These are phyloP conservation scores for Amphiprion percula DNA, from an alignment of 2,113 vertebrate species.

Conservation along the genomic window DNA sequence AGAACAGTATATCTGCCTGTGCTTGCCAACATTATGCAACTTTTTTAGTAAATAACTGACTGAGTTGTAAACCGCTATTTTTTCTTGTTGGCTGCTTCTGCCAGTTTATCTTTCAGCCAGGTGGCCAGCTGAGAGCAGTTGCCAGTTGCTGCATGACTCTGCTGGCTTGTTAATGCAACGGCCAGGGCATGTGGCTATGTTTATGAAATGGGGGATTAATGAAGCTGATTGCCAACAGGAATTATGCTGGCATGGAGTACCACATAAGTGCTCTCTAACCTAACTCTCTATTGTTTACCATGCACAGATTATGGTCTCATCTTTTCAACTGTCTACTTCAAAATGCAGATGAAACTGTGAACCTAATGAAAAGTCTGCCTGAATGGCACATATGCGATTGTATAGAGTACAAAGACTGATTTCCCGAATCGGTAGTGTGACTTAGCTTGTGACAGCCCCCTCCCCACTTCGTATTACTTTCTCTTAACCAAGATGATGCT, in stretches of 20 bases:
- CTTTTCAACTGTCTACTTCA: constrained; percentile 14
- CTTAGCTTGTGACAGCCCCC: neutral
- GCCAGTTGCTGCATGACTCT: constrained; percentile 36
- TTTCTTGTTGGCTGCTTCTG: constrained; percentile 37
- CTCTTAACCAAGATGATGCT: constrained; percentile 26
- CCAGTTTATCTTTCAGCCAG: constrained; percentile 39
- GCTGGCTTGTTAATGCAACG: constrained; percentile 25
- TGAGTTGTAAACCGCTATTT: constrained; percentile 5
- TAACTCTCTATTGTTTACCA: constrained; percentile 1
- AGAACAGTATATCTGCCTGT: neutral
- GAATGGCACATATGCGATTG: constrained; percentile 4
- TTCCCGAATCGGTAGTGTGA: constrained; percentile 3
- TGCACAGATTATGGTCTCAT: neutral
- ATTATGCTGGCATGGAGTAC: constrained; percentile 20
- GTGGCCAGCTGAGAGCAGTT: constrained; percentile 31
- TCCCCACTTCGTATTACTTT: constrained; percentile 34
- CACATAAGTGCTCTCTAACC: neutral
- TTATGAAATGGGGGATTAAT: constrained; percentile 34
- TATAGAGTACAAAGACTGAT: neutral
- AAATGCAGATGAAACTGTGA: constrained; percentile 19
- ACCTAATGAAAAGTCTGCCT: constrained; percentile 13
- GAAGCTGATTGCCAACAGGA: constrained; percentile 35
- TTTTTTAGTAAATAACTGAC: neutral
- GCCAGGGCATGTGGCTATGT: neutral
- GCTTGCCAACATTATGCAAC: neutral